Evolutionary conservation across 2,113 vertebrate species (phyloP).

Genomic region (Trichomycterus rosablanca): DNA sequence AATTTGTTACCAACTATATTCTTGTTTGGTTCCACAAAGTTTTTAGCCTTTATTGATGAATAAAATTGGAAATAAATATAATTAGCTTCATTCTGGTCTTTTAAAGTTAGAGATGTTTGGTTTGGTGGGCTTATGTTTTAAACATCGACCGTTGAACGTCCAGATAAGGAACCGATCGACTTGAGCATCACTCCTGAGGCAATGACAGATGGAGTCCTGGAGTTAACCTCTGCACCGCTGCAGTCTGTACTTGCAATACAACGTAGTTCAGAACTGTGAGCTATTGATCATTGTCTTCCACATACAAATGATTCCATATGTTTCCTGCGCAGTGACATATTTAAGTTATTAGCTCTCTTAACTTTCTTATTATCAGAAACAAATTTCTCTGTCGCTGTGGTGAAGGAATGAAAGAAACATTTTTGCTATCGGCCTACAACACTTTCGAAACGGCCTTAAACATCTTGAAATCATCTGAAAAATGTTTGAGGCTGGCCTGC

Average conservation of each 20-base stretch:
- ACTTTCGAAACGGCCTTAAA: constrained; percentile 1
- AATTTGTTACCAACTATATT: constrained; percentile 38
- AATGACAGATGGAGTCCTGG: neutral
- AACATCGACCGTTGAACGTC: neutral
- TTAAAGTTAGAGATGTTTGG: constrained; percentile 30
- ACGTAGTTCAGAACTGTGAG: neutral
- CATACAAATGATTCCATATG: constrained; percentile 23
- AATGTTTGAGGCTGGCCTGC: neutral
- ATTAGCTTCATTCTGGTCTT: no score
- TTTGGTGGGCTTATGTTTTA: constrained; percentile 13
- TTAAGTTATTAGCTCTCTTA: constrained; percentile 23
- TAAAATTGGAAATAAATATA: no score
- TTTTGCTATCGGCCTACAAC: constrained; percentile 13
- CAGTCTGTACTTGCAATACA: neutral
- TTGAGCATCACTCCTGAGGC: neutral
- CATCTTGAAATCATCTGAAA: constrained; percentile 22
- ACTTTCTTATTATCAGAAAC: constrained; percentile 28
- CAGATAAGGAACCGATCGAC: constrained; percentile 9
- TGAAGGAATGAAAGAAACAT: constrained; percentile 16
- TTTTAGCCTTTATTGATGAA: no score
- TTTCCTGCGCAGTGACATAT: constrained; percentile 11
- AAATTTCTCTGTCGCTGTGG: constrained; percentile 28
- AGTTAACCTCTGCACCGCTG: neutral
- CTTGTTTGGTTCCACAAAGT: no score
- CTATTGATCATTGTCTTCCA: constrained; percentile 13